Evolutionary conservation across 2,113 vertebrate genomes (phyloP).

Genomic region (Ceyx melanurus): DNA sequence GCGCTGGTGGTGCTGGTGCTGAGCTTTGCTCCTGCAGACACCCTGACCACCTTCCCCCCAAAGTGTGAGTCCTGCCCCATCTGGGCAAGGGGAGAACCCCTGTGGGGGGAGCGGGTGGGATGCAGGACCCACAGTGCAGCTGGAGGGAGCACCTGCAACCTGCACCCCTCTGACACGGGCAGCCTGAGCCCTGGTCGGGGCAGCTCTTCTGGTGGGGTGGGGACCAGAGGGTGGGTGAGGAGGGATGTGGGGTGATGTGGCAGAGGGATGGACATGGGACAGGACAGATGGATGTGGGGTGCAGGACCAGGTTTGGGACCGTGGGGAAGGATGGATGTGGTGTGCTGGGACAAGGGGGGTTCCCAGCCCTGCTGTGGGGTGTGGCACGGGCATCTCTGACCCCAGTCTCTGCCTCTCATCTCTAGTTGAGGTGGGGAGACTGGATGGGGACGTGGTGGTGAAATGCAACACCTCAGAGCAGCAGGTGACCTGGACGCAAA

Average conservation of each 20-base stretch:
- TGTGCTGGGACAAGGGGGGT: background rate
- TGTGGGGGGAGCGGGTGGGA: no score
- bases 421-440: constrained; percentile 33
- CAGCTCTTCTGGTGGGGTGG: background rate
- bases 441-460: background rate
- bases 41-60: constrained; percentile 8
- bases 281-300: background rate
- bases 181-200: accelerated
- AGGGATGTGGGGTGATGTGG: background rate
- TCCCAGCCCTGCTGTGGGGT: accelerated
- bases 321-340: accelerated
- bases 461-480: background rate
- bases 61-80: constrained; percentile 2
- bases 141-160: background rate
- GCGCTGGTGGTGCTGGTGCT: background rate
- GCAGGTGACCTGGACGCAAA: background rate
- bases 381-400: background rate
- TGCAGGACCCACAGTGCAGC: background rate
- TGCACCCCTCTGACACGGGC: accelerated
- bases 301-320: accelerated
- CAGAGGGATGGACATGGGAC: accelerated
- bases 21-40: background rate
- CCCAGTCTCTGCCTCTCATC: background rate
- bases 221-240: background rate
- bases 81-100: background rate